A percentile compares a stretch with the other conserved stretches of the same genome.
phyloP scores from a whole-genome alignment of 2,113 vertebrate genomes.

The Arothron firmamentum region DNA sequence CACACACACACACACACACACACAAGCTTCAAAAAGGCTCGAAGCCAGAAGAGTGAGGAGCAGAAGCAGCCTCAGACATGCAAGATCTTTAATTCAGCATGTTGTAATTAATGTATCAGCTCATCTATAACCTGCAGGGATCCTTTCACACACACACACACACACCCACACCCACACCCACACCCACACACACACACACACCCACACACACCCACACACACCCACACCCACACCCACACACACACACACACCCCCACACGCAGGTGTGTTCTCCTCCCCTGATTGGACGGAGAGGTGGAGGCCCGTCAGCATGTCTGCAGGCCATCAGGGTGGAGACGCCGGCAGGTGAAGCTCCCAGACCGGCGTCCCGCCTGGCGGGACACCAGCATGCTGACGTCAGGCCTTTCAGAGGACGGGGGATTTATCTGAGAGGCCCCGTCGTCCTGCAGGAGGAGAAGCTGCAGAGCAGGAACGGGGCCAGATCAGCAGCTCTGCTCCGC shows the following conservation, averaged over 20 bases:
- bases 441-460: slow-evolving; percentile 26
- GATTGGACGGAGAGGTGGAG: too few relatives aligned
- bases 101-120: slow-evolving; percentile 8
- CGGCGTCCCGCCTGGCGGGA: too few relatives aligned
- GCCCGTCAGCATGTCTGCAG: too few relatives aligned
- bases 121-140: slow-evolving; percentile 15
- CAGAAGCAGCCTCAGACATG: background rate
- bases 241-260: too few relatives aligned
- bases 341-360: slow-evolving; percentile 6
- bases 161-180: background rate
- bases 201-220: too few relatives aligned
- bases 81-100: background rate
- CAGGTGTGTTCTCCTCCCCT: too few relatives aligned
- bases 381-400: slow-evolving; percentile 7
- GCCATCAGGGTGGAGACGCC: too few relatives aligned
- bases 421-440: slow-evolving; percentile 37
- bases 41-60: too few relatives aligned
- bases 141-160: background rate
- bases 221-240: background rate
- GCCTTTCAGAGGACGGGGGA: slow-evolving; percentile 33
- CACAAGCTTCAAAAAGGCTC: too few relatives aligned
- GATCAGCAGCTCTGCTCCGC: slow-evolving; percentile 47
- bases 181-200: background rate
- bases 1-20: too few relatives aligned
- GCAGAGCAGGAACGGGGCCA: slow-evolving; percentile 15